Base-by-base conservation (phyloP, 2,797 vertebrate genomes). In the Semotilus atromaculatus region DNA sequence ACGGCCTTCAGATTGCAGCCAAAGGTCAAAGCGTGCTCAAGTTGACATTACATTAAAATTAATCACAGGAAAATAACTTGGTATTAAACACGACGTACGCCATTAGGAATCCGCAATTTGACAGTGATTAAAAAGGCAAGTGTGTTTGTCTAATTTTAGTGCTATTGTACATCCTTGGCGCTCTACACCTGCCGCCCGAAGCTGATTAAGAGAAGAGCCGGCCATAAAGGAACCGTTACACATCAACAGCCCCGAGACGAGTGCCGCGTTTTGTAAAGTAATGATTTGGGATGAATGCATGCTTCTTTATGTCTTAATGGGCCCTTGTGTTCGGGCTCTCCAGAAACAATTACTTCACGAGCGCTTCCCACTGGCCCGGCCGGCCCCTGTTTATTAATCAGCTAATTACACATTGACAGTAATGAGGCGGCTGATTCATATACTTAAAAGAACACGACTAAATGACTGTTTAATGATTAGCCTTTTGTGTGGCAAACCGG, bases 381-480 rank as follows among this genome's bases (percentile, higher is more conserved):
- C 93, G 85, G 92, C 92, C 92, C 90, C 92, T 94, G 94, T 95
- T 95, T 95, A 95, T 95, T 95, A 96, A 96, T 96, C 95, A 95
- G 95, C 95, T 96, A 96, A 96, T 96, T 95, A 96, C 93, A 95
- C 94, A 95, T 93, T 95, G 94, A 94, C 93, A 94, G 93, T 96
- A 95, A 96, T 95, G 94, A 93, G 91, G 90, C 92, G 93, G 92
- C 94, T 95, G 94, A 95, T 95, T 96, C 94, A 92, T 92, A 93
- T 94, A 94, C 92, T 94, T 95, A 94, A 95, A 95, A 92, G 94
- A 95, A 94, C 92, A 93, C 92, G 91, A 91, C 90, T 94, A 93
- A 95, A 96, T 93, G 88, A 91, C 91, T 92, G 93, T 94, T 95
- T 95, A 95, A 95, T 96, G 93, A 96, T 96, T 96, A 95, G 92